phyloP scores from a whole-genome alignment of 2,113 vertebrate species.

The Rhizomys pruinosus region DNA sequence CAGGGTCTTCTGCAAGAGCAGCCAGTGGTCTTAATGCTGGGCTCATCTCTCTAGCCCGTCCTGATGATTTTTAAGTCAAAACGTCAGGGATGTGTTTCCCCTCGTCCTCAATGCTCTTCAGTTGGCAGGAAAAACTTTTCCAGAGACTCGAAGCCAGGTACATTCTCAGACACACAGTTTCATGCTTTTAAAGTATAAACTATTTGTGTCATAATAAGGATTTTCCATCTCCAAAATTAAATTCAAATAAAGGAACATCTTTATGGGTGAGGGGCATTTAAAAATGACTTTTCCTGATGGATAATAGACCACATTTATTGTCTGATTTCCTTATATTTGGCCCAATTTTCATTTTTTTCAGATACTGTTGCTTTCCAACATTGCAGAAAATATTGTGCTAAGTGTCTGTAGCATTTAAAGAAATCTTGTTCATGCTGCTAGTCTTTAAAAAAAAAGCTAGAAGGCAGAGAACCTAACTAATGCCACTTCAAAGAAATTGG shows the following conservation, averaged over 20 bases:
- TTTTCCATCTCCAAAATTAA: slow-evolving; percentile 38
- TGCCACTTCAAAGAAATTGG: slow-evolving; percentile 4
- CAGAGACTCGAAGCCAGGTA: neutral
- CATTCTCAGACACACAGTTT: slow-evolving; percentile 3
- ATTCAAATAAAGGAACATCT: slow-evolving; percentile 32
- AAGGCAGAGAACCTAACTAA: neutral
- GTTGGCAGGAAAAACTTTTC: neutral
- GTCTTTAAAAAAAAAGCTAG: neutral
- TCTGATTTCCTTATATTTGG: slow-evolving; percentile 26
- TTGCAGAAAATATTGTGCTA: neutral
- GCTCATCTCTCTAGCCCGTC: neutral
- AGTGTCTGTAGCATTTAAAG: neutral
- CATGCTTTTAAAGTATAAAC: slow-evolving; percentile 37
- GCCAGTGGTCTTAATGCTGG: too few species aligned
- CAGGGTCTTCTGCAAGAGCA: too few species aligned
- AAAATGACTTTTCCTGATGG: slow-evolving; percentile 39
- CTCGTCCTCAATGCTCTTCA: slow-evolving; percentile 18
- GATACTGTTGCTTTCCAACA: neutral
- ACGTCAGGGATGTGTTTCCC: neutral
- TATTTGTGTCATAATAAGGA: slow-evolving; percentile 45
- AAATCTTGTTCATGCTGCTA: neutral
- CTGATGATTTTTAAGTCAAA: neutral
- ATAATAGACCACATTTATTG: slow-evolving; percentile 6
- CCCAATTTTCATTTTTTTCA: slow-evolving; percentile 6
- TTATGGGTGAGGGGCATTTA: slow-evolving; percentile 40